Percentiles rank a stretch among this genome's conserved stretches.
Conservation (phyloP, 1,140 invertebrate genomes). For the Grapholita molesta region DNA sequence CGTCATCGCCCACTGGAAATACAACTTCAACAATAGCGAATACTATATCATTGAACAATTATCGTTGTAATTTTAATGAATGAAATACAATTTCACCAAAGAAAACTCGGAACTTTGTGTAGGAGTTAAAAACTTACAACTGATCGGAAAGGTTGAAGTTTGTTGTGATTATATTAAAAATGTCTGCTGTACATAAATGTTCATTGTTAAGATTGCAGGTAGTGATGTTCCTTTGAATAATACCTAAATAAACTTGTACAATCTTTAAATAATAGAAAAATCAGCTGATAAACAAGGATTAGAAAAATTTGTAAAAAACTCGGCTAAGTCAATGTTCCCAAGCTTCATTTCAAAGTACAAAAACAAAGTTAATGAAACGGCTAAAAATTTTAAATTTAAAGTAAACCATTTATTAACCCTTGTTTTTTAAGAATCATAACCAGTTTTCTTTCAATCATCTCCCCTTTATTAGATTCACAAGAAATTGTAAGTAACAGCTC, state of each 20-base stretch:
- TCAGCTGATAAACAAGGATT: background rate
- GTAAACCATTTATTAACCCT: conserved; percentile 58
- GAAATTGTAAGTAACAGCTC: background rate
- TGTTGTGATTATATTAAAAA: conserved; percentile 18
- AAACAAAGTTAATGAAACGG: conserved; percentile 13
- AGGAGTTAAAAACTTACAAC: background rate
- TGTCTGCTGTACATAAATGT: background rate
- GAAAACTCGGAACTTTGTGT: background rate
- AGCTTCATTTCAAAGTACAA: background rate
- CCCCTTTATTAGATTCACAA: conserved; percentile 2
- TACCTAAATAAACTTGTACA: background rate
- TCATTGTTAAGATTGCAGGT: background rate
- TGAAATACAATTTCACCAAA: background rate
- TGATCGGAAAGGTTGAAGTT: background rate
- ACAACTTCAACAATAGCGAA: background rate
- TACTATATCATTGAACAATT: background rate
- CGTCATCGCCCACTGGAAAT: background rate
- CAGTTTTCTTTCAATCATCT: conserved; percentile 68
- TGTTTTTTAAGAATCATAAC: conserved; percentile 57
- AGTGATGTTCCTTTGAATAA: background rate
- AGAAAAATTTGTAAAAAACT: background rate
- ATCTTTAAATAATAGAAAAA: background rate
- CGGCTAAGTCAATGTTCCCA: background rate
- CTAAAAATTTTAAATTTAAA: conserved; percentile 44
- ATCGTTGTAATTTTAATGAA: background rate